A percentile compares a stretch with the other conserved stretches of the same genome.
These are phyloP conservation scores for Pasiphila rectangulata DNA, from an alignment of 2,888 invertebrate genomes.

Conservation along the genomic window DNA sequence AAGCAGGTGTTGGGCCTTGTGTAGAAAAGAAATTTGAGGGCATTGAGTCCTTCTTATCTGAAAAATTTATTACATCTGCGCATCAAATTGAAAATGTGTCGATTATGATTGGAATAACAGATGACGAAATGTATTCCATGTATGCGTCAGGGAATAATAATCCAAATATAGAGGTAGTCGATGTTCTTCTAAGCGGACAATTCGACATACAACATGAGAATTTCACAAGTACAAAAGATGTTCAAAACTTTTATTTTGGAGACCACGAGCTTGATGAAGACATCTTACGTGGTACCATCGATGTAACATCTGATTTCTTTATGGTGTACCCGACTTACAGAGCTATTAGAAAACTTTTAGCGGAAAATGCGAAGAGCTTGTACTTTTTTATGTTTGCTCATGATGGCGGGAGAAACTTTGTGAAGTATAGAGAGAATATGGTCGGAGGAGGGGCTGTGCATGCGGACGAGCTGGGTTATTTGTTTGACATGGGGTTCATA, in stretches of 20 bases:
- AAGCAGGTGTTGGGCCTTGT: constrained; percentile 41
- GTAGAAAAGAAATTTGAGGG: constrained; percentile 45
- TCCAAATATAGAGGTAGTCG: constrained; percentile 6
- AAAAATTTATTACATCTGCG: constrained; percentile 19
- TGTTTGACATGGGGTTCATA: constrained; percentile 44
- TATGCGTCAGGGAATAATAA: constrained; percentile 1
- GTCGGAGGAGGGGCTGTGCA: constrained; percentile 42
- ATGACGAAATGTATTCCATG: constrained; percentile 34
- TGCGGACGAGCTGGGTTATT: constrained; percentile 51
- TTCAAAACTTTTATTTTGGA: constrained; percentile 52
- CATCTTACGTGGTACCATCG: constrained; percentile 29
- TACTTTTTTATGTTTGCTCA: constrained; percentile 50
- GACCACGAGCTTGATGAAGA: constrained; percentile 40
- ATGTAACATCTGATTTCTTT: constrained; percentile 44
- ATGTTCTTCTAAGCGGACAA: constrained; percentile 13
- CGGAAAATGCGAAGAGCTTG: constrained; percentile 9
- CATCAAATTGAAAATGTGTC: constrained; percentile 33
- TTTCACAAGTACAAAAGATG: constrained; percentile 30
- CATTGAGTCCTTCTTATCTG: constrained; percentile 41
- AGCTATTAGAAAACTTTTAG: constrained; percentile 5
- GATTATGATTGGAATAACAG: constrained; percentile 43
- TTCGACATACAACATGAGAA: constrained; percentile 40
- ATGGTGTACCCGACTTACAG: constrained; percentile 40
- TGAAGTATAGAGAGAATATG: constrained; percentile 39
- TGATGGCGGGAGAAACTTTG: constrained; percentile 48